phyloP scores from a whole-genome alignment of 2,888 invertebrate genomes.

The Phania funesta region DNA sequence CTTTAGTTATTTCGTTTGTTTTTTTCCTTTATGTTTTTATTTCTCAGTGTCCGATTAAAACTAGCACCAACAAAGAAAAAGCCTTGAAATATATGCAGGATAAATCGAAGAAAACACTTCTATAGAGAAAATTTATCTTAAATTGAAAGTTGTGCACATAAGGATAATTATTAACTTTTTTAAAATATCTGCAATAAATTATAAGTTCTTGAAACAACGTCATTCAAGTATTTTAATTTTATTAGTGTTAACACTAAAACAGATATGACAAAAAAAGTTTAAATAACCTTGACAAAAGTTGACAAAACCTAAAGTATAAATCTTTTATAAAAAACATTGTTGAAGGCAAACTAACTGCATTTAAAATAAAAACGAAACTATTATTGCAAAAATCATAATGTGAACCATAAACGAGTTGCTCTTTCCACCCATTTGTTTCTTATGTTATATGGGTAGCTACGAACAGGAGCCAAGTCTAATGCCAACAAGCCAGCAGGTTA shows the following conservation, averaged over 20 bases:
- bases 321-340: background rate
- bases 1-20: too few species aligned
- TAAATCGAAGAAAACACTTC: too few species aligned
- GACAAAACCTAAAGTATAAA: constrained; percentile 12
- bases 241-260: background rate
- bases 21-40: too few species aligned
- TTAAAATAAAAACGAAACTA: background rate
- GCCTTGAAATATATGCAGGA: too few species aligned
- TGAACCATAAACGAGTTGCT: constrained; percentile 15
- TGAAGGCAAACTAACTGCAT: constrained; percentile 1
- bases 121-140: too few species aligned
- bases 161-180: too few species aligned
- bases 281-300: constrained; percentile 55
- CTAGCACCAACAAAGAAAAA: too few species aligned
- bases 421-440: background rate
- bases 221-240: background rate
- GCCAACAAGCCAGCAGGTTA: background rate
- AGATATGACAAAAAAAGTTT: background rate
- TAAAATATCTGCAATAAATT: too few species aligned
- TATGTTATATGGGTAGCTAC: background rate
- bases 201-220: too few species aligned
- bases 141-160: too few species aligned
- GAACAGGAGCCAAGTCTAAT: constrained; percentile 26
- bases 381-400: background rate
- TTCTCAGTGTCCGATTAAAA: too few species aligned